Evolutionary conservation across 2,888 invertebrate species (phyloP), one percentile per base, ranked within the genome.

Genomic region (Protonemura montana): DNA sequence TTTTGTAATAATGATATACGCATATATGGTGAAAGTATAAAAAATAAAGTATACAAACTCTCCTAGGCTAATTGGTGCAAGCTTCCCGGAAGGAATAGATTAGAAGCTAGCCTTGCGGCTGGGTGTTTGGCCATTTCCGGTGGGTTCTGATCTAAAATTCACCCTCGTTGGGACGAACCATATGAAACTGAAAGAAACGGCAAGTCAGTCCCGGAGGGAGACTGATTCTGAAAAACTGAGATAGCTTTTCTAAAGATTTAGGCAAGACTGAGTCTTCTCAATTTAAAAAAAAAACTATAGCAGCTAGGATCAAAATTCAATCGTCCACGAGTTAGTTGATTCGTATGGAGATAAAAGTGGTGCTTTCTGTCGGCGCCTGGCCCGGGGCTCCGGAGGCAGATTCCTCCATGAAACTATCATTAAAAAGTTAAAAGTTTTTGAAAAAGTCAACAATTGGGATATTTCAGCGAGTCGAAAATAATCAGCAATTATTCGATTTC

Each of bases 161-260:
- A 13, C 59, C 59, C 59, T 59, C 21, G 35, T 35, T 10, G 35
- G 35, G 35, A 10, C 59, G 59, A 59, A 13, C 6, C 59, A 59
- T 35, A 35, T 35, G 35, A 10, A 35, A 10, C 35, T 35, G 35
- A 3, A 35, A 35, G 35, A 35, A n/a, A 6, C 35, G 76, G 21
- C 21, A 76, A 76, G 76, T 78, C 78, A 78, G 28, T 78, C 78
- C 78, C 78, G 28, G 28, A 78, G 78, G 78, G 78, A 27, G 78
- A 5, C 78, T 78, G 78, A 78, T 78, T 78, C 78, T 78, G 78
- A 78, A 78, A 78, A 26, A 78, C 28, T 78, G 78, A 78, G 78
- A 78, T 78, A 28, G 78, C 78, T 78, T 78, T 78, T 78, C 78
- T 26, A 78, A 78, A 78, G 78, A 78, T 78, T 78, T 78, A 78